Conservation (phyloP, 2,113 vertebrate species). For the Craseonycteris thonglongyai region DNA sequence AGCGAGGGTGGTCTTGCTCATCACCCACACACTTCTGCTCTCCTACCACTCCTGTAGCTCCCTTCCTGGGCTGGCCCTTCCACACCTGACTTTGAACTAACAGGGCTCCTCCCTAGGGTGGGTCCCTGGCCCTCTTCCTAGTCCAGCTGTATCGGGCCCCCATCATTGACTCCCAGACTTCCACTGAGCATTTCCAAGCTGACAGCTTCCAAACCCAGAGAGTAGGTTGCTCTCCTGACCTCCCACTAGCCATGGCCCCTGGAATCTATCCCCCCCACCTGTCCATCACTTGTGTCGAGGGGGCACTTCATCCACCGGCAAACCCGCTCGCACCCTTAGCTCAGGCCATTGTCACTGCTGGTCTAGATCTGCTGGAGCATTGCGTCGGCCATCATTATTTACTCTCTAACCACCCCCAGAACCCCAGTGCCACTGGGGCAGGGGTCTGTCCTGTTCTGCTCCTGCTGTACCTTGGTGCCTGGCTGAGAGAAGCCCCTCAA, state of each 20-base stretch:
- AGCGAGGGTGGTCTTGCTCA: background rate
- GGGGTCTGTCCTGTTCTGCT: background rate
- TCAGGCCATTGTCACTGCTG: background rate
- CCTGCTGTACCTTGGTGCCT: background rate
- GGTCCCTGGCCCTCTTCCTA: rapidly evolving
- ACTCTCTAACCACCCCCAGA: background rate
- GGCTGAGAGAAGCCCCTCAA: background rate
- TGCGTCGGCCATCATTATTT: background rate
- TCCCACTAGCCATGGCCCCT: background rate
- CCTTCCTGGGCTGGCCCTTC: rapidly evolving
- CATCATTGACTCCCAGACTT: too few relatives aligned
- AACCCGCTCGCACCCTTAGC: background rate
- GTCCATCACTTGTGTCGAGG: rapidly evolving
- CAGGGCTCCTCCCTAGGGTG: background rate
- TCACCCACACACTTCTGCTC: rapidly evolving
- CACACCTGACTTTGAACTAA: rapidly evolving
- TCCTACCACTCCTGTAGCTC: background rate
- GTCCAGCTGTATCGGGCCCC: rapidly evolving
- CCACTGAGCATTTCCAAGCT: background rate
- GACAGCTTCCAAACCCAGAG: background rate
- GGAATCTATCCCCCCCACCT: background rate
- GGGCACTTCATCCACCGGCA: background rate
- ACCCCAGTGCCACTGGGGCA: background rate
- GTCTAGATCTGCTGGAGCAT: background rate
- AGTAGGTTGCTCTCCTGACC: background rate